Evolutionary conservation across 2,888 invertebrate species (phyloP), one percentile per base, ranked within the genome.

Genomic region (Ophraella communa): DNA sequence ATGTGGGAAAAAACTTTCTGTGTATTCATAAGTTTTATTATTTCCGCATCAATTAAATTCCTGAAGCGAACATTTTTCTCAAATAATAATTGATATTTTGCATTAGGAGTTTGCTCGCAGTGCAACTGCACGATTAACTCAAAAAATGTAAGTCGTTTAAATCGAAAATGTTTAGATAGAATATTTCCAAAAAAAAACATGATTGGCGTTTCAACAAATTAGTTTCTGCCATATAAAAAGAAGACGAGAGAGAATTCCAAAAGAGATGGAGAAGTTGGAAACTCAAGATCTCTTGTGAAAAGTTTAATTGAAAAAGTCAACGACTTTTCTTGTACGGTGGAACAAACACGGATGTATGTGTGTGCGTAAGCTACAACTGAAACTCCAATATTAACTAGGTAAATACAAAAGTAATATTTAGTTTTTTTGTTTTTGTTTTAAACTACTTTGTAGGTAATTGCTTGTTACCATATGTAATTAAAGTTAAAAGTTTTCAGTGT

Each of bases 141-240:
- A n/a, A n/a, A 51, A 35, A 53, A 55, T 49, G 23, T 52, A 55
- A 68, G 56, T 68, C 66, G 67, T 67, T 65, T 64, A 64, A 71
- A 64, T 68, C 65, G 54, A 70, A 67, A 69, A 66, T 69, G 65
- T 69, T 68, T 68, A 70, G 72, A n/a, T n/a, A 69, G 69, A 72
- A 74, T 74, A 71, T 73, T 71, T 72, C 65, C 71, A 68, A 57
- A 70, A n/a, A n/a, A 69, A 67, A 66, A 60, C 73, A 71, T 74
- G 74, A 75, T 75, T 75, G 74, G 74, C 74, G 68, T 70, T 67
- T 69, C 65, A 71, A 73, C 70, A 74, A 74, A 74, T 74, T 74
- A 74, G 73, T 73, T 74, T 72, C 68, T 60, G 71, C 71, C 68
- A 72, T 73, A 75, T 71, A 73, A 73, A 65, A 74, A 70, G 69